Evolutionary conservation across 2,113 vertebrate species (phyloP), one percentile per base, ranked within the genome.

Genomic region (Etia nguti): DNA sequence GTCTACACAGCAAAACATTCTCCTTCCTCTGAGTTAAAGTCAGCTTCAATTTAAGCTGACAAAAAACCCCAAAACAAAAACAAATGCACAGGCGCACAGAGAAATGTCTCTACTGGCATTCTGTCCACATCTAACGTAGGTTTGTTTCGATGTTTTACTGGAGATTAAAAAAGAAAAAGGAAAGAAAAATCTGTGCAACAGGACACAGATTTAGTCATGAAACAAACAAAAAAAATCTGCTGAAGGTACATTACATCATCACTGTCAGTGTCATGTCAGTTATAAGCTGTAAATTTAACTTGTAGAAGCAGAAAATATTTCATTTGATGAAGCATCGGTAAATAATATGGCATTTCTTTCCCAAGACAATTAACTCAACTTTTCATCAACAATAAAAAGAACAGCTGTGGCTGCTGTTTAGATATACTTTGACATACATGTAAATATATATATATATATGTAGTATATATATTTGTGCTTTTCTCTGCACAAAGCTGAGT

Each of bases 1-100:
- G 87, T 83, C 22, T 54, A 86, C 70, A 82, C 77, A 38, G 87
- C 59, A 84, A 87, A 77, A 92, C 75, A 16, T 75, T 62, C 34
- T 75, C 41, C 26, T 41, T 41, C 81, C 84, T 83, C 65, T 16
- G 70, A 52, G 62, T 77, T 29, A 31, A 20, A 50, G 43, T 31
- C 70, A 50, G 24, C 24, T 31, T 92, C 80, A 80, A 31, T 77
- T 31, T 20, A 50, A 50, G 16, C 46, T n/a, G 43, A 50, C 41
- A 11, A 20, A 75, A 55, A 57, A 90, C 1, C 1, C 10, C 10
- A 65, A 56, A 70, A 9, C 65, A 90, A 70, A 22, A 38, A 56
- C 83, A 81, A 88, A 82, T 12, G 43, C 48, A 46, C 11, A 75
- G 26, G 43, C 10, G 26, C 41, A 31, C 52, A 68, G 26, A 81